phyloP scores from a whole-genome alignment of 2,888 invertebrate species.

The Argynnis bischoffii region DNA sequence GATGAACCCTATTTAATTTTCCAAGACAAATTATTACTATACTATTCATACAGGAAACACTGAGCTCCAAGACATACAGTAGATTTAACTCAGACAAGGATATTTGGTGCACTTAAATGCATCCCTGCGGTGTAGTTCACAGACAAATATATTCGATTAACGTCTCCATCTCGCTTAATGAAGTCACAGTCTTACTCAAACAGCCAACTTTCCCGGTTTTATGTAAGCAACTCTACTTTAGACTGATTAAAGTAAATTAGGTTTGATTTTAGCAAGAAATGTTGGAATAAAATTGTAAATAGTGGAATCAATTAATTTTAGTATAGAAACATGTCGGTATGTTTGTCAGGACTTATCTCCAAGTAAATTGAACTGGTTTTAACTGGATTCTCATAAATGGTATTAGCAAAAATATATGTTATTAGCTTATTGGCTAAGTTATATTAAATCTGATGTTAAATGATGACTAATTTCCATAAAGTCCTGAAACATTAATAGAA shows the following conservation, averaged over 20 bases:
- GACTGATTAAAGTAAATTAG: conserved; percentile 17
- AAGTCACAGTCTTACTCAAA: conserved; percentile 16
- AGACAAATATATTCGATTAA: conserved; percentile 13
- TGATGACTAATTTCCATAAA: too few relatives aligned
- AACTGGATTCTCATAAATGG: too few relatives aligned
- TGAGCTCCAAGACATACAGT: conserved; percentile 9
- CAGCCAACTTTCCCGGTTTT: conserved; percentile 10
- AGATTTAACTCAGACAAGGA: conserved; percentile 6
- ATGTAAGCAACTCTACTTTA: conserved; percentile 16
- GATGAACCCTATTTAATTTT: background rate
- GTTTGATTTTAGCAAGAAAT: conserved; percentile 15
- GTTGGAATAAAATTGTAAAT: conserved; percentile 8
- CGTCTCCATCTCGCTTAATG: conserved; percentile 16
- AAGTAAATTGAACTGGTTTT: too few relatives aligned
- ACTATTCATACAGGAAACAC: background rate
- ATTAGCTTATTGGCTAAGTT: too few relatives aligned
- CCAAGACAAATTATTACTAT: too few relatives aligned
- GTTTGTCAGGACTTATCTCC: too few relatives aligned
- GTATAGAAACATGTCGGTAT: too few relatives aligned
- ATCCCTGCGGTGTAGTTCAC: conserved; percentile 14
- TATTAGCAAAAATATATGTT: too few relatives aligned
- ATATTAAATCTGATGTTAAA: too few relatives aligned
- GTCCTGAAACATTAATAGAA: too few relatives aligned
- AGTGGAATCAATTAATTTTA: background rate
- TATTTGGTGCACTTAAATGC: conserved; percentile 10